Evolutionary conservation across 2,797 vertebrate genomes (phyloP).

Genomic region (Platyrinchus mystaceus): DNA sequence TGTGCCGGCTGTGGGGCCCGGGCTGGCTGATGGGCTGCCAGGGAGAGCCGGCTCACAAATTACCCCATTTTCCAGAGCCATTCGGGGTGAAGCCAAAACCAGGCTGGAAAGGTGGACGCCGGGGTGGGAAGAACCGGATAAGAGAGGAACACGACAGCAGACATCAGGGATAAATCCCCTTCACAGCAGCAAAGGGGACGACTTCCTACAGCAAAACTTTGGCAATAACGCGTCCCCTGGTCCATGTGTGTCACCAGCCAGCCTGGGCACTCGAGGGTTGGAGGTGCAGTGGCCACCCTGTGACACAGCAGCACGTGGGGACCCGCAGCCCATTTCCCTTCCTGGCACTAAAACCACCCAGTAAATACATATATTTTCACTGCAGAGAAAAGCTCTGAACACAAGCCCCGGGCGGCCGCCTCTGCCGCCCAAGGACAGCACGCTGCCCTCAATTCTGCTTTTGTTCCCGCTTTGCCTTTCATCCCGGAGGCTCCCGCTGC

Average conservation of each 20-base stretch:
- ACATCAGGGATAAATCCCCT: background rate
- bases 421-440: background rate
- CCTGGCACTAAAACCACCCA: background rate
- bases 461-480: background rate
- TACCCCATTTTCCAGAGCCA: rapidly evolving
- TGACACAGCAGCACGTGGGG: background rate
- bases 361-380: background rate
- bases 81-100: rapidly evolving
- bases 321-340: background rate
- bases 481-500: background rate
- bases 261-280: rapidly evolving
- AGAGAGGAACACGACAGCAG: background rate
- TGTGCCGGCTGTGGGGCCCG: background rate
- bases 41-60: rapidly evolving
- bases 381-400: background rate
- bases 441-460: background rate
- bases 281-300: background rate
- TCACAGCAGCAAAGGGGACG: background rate
- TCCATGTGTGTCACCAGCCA: rapidly evolving
- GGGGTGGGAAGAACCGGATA: rapidly evolving
- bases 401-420: background rate
- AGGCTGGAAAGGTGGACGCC: background rate
- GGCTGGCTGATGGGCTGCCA: background rate
- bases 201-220: background rate
- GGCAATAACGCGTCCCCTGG: rapidly evolving